Evolutionary conservation across 2,888 invertebrate species (phyloP), one percentile per base, ranked within the genome.

Genomic region (Rhagophthalmus giganteus): DNA sequence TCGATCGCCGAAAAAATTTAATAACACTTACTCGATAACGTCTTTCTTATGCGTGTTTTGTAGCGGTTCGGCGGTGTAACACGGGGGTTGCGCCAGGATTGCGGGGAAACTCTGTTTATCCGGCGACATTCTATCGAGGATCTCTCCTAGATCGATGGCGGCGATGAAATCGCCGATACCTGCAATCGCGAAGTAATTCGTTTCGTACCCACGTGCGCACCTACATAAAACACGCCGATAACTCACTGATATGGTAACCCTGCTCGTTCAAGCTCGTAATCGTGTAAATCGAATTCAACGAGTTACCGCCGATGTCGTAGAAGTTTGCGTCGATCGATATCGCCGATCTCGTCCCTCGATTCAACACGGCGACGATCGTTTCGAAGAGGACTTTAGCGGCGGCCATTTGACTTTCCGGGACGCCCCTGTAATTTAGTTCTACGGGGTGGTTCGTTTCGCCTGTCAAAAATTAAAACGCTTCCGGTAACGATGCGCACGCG

Each of bases 301-400:
- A 92, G 67, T 92, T 91, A 7, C 93, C 93, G 1, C 93, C 93
- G 27, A 93, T 78, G 61, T 89, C 86, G 68, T 88, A 93, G 72
- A 92, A 93, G 60, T 90, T 90, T 0, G 86, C 83, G 10, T 82
- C 75, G 0, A 83, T 67, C 0, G 82, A 80, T 4, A 91, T 73
- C 0, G 79, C 79, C 1, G 81, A 78, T 3, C 88, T 76, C 0
- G 81, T 77, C 0, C 87, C 81, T 32, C 83, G 77, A 1, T 86
- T 86, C 11, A 88, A 79, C 0, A 90, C 86, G 1, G 82, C 79
- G 0, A 86, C 86, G 0, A 92, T 83, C 0, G 88, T 89, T 65
- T 85, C 82, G 63, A 92, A 87, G 0, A 93, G 78, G 10, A 82
- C 81, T 58, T 80, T 77, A 0, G 90, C 91, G 0, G 83, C 82